Base-by-base conservation (phyloP, 2,797 vertebrate species). In the Hydrocynus forskahlii region DNA sequence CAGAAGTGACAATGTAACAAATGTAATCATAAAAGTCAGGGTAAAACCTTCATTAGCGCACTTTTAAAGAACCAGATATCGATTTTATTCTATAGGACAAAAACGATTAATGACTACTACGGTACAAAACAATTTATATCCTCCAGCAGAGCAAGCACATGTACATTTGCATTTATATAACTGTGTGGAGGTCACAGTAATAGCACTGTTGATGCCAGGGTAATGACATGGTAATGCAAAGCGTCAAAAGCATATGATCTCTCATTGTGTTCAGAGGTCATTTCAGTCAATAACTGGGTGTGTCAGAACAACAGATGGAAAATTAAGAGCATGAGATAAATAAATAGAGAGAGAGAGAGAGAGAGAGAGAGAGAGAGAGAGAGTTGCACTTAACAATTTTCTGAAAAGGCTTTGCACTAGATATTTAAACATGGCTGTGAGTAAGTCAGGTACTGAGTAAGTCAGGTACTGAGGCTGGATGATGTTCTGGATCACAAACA, bases 261-360 rank as follows among this genome's bases (percentile, higher is more conserved):
- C 60, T 75, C 62, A 66, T 77, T 63, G 77, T 69, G 63, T 60
- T 79, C 81, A 85, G 72, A 82, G 86, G 83, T 85, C 81, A 79
- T 55, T 76, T 17, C 70, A 83, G 83, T 87, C 83, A 83, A 83
- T 87, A 79, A 55, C 35, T 66, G 73, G 57, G 79, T 79, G 75
- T 57, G 29, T 70, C 78, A 81, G 68, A 67, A 43, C 52, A 64
- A 57, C 59, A 78, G 66, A 62, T 59, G 7, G 67, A 59, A 55
- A 79, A 80, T 79, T 73, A 48, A 76, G 60, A 72, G 72, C 59
- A 48, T 35, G 62, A 74, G 35, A 59, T 76, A n/a, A 80, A 67
- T 63, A 59, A 13, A 64, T 23, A 52, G 13, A 52, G 48, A 52
- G 13, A 13, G 13, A 52, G 10, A 0, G 45, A 48, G 45, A 48